Conservation (phyloP, 2,113 vertebrate genomes). For the Malurus alboscapulatus region DNA sequence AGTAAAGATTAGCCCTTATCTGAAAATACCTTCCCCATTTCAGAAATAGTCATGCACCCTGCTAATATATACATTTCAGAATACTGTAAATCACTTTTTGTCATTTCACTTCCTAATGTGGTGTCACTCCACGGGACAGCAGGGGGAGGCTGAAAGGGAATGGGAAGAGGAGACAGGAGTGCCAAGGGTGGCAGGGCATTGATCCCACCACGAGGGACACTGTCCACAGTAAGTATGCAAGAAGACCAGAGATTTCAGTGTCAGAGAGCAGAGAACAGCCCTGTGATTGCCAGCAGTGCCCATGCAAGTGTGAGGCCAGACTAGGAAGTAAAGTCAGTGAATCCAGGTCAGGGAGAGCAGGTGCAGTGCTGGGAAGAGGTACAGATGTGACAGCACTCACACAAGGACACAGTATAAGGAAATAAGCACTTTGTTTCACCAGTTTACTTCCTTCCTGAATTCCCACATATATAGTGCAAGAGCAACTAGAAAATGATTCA, state of each 20-base stretch:
- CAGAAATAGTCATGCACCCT: background rate
- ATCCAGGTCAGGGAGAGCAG: background rate
- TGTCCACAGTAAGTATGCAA: fast-evolving
- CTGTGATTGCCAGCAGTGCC: background rate
- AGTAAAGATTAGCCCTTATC: background rate
- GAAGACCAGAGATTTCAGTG: background rate
- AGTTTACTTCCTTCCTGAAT: background rate
- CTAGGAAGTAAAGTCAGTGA: background rate
- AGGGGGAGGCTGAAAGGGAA: background rate
- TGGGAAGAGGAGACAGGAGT: background rate
- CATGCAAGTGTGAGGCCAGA: background rate
- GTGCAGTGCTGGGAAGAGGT: background rate
- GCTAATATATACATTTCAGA: background rate
- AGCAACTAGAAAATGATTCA: background rate
- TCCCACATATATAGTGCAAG: background rate
- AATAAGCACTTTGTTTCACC: background rate
- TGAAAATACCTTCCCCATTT: background rate
- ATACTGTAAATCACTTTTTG: background rate
- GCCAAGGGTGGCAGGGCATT: background rate
- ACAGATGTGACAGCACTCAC: background rate
- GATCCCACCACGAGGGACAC: background rate
- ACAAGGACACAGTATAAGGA: background rate
- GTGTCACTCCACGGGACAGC: background rate
- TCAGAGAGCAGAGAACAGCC: background rate
- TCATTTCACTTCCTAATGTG: background rate